Percentiles rank a stretch among this genome's conserved stretches.
These are phyloP conservation scores for Chrysodeixis includens DNA, from an alignment of 2,888 invertebrate genomes.

Conservation along the genomic window DNA sequence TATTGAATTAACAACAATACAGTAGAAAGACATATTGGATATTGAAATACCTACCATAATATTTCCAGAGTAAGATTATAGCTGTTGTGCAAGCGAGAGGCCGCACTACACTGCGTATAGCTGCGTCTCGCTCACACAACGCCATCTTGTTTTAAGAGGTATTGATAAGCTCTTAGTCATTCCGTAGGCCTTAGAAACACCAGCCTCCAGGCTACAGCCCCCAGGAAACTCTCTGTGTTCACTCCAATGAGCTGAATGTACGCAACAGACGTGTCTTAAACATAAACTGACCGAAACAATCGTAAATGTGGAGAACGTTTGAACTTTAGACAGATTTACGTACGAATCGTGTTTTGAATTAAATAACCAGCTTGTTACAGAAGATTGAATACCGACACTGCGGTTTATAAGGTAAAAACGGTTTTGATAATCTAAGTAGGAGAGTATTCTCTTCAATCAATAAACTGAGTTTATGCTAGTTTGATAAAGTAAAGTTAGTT, in stretches of 20 bases:
- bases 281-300: slow-evolving; percentile 11
- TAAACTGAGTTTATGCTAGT: too few relatives aligned
- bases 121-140: too few relatives aligned
- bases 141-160: too few relatives aligned
- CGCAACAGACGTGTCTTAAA: not conserved
- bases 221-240: not conserved
- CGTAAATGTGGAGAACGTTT: slow-evolving; percentile 6
- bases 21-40: not conserved
- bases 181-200: not conserved
- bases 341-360: slow-evolving; percentile 41
- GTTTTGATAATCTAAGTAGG: not conserved
- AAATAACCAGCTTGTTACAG: not conserved
- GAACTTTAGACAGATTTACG: slow-evolving; percentile 37
- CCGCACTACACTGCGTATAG: too few relatives aligned
- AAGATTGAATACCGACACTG: slow-evolving; percentile 21
- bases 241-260: not conserved
- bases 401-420: not conserved
- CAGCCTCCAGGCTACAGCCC: not conserved
- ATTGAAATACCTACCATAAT: too few relatives aligned
- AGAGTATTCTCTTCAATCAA: too few relatives aligned
- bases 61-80: too few relatives aligned
- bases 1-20: not conserved
- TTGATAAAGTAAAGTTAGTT: too few relatives aligned
- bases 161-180: not conserved
- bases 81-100: too few relatives aligned